These are phyloP conservation scores for Eilema caniola DNA, from an alignment of 2,888 invertebrate species.

Conservation along the genomic window DNA sequence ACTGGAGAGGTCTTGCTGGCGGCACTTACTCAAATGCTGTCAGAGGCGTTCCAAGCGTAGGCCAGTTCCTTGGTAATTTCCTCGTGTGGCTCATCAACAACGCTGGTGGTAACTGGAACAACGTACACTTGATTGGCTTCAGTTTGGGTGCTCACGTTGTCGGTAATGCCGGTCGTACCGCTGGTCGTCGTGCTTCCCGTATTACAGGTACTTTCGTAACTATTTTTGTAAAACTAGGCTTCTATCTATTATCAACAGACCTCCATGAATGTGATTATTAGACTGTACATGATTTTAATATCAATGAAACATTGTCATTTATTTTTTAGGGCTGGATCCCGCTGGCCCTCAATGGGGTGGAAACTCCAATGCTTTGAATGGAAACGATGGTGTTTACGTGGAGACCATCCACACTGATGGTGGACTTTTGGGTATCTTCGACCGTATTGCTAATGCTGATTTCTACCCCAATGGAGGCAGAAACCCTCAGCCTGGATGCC, in stretches of 20 bases:
- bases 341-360: slow-evolving; percentile 71
- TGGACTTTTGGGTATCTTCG: slow-evolving; percentile 68
- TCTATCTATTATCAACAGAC: neutral
- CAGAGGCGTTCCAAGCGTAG: slow-evolving; percentile 61
- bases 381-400: slow-evolving; percentile 65
- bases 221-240: neutral
- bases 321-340: slow-evolving; percentile 70
- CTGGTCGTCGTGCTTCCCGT: slow-evolving; percentile 57
- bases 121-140: slow-evolving; percentile 73
- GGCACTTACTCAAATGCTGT: slow-evolving; percentile 53
- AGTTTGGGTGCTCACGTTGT: slow-evolving; percentile 77
- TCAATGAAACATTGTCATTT: neutral
- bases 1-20: slow-evolving; percentile 64
- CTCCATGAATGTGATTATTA: too few species aligned
- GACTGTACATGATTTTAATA: neutral
- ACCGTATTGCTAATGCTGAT: slow-evolving; percentile 66
- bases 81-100: slow-evolving; percentile 66
- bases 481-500: slow-evolving; percentile 74
- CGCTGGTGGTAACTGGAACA: slow-evolving; percentile 69
- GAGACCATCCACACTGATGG: slow-evolving; percentile 78
- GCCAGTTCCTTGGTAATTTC: slow-evolving; percentile 66
- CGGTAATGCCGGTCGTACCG: slow-evolving; percentile 66
- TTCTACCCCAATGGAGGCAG: slow-evolving; percentile 80
- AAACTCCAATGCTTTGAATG: slow-evolving; percentile 64
- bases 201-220: slow-evolving; percentile 63